These are phyloP conservation scores for Apteryx owenii DNA, from an alignment of 2,113 vertebrate species.

Conservation along the genomic window DNA sequence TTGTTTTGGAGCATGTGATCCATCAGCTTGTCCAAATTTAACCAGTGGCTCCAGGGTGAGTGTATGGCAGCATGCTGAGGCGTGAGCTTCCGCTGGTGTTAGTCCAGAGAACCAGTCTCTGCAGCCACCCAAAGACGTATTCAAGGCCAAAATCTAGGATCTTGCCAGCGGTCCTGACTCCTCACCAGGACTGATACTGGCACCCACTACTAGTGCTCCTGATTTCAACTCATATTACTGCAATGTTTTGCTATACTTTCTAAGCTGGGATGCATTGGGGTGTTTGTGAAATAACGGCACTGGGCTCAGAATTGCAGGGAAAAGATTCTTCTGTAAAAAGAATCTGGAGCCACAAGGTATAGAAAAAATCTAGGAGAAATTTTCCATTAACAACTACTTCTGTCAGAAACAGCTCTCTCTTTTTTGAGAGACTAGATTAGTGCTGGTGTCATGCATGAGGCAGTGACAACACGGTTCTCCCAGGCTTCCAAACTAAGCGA, in stretches of 20 bases:
- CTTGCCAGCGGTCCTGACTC: accelerated
- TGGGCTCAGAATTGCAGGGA: too few species aligned
- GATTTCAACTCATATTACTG: too few species aligned
- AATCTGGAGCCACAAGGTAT: not conserved
- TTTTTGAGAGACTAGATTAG: not conserved
- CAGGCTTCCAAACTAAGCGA: accelerated
- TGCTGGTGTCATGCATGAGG: accelerated
- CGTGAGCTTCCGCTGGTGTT: accelerated
- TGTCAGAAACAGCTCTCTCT: not conserved
- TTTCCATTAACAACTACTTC: accelerated
- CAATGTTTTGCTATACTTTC: too few species aligned
- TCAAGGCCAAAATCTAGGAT: not conserved
- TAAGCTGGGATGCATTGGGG: too few species aligned
- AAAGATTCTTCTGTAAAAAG: too few species aligned
- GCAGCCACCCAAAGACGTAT: accelerated
- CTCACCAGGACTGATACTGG: too few species aligned
- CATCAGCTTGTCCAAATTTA: too few species aligned
- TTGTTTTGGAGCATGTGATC: not conserved
- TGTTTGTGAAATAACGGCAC: too few species aligned
- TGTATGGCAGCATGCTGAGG: accelerated
- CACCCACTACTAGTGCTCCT: too few species aligned
- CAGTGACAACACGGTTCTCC: not conserved
- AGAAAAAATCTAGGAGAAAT: not conserved
- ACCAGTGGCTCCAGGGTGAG: accelerated
- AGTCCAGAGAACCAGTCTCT: not conserved